Percentiles rank a stretch among this genome's conserved stretches.
phyloP scores from a whole-genome alignment of 2,113 vertebrate genomes.

The Marmota flaviventris region DNA sequence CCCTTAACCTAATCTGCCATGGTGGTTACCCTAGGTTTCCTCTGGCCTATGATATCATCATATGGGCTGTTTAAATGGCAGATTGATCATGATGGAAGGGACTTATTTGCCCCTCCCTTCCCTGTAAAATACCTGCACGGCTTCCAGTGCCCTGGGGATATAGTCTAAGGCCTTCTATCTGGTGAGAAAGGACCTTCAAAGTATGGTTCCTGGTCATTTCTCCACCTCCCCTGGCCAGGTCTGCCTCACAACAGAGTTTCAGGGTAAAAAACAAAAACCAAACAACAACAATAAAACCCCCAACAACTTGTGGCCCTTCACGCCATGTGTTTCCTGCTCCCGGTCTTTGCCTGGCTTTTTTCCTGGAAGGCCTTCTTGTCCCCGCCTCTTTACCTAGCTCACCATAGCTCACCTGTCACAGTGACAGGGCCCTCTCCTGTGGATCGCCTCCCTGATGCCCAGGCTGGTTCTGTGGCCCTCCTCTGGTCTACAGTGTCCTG shows the following conservation, averaged over 20 bases:
- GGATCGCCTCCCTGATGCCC: background rate
- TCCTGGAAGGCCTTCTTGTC: background rate
- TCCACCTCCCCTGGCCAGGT: background rate
- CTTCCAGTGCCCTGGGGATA: background rate
- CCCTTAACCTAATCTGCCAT: background rate
- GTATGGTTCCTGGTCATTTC: background rate
- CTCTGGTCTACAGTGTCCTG: background rate
- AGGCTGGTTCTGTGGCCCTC: background rate
- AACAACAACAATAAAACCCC: no score
- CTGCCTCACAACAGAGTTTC: background rate
- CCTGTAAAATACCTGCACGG: background rate
- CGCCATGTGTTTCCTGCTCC: background rate
- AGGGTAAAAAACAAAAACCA: background rate
- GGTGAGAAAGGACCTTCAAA: background rate
- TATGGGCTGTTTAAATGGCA: background rate
- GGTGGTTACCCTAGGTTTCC: background rate
- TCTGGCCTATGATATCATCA: background rate
- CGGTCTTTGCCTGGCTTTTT: background rate
- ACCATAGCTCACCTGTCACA: background rate
- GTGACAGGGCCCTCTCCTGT: background rate
- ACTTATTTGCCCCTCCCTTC: background rate
- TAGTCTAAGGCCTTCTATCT: background rate
- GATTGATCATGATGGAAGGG: background rate
- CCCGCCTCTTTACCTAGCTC: background rate
- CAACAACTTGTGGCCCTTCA: background rate